Evolutionary conservation across 2,113 vertebrate species (phyloP), one percentile per base, ranked within the genome.

Genomic region (Elgaria multicarinata): DNA sequence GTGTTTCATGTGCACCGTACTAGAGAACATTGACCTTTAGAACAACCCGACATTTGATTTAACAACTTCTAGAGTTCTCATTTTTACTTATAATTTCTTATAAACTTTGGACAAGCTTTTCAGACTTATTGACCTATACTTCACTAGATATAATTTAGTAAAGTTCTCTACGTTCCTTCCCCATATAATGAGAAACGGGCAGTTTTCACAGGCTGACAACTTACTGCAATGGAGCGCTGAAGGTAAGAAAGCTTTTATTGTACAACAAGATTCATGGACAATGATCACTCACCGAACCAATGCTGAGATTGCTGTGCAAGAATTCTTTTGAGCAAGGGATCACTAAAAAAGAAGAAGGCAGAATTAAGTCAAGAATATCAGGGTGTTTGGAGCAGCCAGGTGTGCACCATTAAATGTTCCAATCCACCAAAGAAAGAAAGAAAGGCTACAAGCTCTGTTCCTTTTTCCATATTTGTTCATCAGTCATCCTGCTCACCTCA

Each of bases 11-110:
- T 89, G 22, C 55, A 53, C 10, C 93, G 77, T 77, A 85, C 28
- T 53, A 93, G 86, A 76, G 90, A 88, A 92, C 64, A 33, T 42
- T 93, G 77, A 91, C 10, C 62, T 85, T 92, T 89, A n/a, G 58
- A 88, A 28, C 28, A 86, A 75, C 66, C 71, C 13, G 62, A 79
- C 84, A 83, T 89, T 92, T 89, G 4, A 0, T 85, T 89, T 91
- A 89, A 69, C 58, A 82, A 3, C 83, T 93, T 93, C 64, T 90
- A 33, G 89, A 42, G 26, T 78, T 87, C 26, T 69, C 85, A 44
- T 87, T 90, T 92, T 90, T 53, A 46, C 14, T 89, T 91, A 33
- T 26, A 88, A 77, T 50, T 90, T 10, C 20, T 82, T 62, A 53
- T 78, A 88, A n/a, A 72, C 66, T 39, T 84, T 91, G 84, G 66